Conservation (phyloP, 2,113 vertebrate species). For the Chaetura pelagica region DNA sequence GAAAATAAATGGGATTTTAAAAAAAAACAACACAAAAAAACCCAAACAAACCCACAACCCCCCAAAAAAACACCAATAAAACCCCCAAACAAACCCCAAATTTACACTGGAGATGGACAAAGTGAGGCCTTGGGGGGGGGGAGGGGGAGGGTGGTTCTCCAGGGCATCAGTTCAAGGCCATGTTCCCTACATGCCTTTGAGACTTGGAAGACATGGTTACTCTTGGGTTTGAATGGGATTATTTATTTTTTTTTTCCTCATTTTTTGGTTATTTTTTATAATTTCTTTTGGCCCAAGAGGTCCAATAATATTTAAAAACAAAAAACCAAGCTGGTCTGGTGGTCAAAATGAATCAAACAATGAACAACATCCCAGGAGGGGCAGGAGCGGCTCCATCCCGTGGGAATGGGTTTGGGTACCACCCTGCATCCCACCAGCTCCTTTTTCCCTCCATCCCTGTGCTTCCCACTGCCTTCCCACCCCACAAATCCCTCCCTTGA, state of each 20-base stretch:
- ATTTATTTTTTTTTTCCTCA: constrained; percentile 56
- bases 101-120: constrained; percentile 93
- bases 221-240: constrained; percentile 57
- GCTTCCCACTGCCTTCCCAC: rapidly evolving
- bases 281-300: constrained; percentile 83
- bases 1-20: neutral
- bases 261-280: constrained; percentile 39
- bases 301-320: constrained; percentile 81
- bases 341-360: constrained; percentile 57
- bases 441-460: rapidly evolving
- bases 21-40: constrained; percentile 34
- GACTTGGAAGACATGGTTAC: constrained; percentile 89
- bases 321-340: constrained; percentile 58
- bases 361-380: neutral
- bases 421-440: neutral
- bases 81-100: constrained; percentile 66
- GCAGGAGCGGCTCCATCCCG: neutral
- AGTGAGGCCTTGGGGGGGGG: constrained; percentile 75
- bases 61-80: no score
- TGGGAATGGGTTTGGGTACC: neutral
- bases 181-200: constrained; percentile 76
- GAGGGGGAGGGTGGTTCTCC: constrained; percentile 39
- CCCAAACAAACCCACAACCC: neutral
- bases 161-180: constrained; percentile 80
- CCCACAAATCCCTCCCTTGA: neutral